phyloP scores from a whole-genome alignment of 2,888 invertebrate species.

The Lasioglossum pauxillum region DNA sequence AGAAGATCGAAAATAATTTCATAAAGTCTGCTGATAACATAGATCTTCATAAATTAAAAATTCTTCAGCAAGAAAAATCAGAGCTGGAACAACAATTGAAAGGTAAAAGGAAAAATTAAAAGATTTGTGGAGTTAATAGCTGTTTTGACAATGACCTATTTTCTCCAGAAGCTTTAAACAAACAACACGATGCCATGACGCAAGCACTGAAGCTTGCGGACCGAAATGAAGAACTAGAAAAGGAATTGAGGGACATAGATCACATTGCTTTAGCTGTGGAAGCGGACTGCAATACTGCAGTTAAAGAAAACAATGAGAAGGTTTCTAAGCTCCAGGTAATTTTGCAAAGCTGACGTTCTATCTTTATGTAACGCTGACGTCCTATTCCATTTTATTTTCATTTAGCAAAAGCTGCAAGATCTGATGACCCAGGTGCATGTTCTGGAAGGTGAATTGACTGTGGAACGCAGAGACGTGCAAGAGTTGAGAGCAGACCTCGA shows the following conservation, averaged over 20 bases:
- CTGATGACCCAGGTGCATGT: conserved; percentile 84
- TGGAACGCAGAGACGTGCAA: conserved; percentile 84
- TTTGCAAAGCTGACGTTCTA: background rate
- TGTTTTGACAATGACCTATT: background rate
- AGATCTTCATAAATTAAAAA: conserved; percentile 85
- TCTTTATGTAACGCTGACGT: background rate
- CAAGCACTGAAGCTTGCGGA: conserved; percentile 91
- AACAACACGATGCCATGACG: conserved; percentile 93
- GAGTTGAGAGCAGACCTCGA: conserved; percentile 85
- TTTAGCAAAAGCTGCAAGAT: conserved; percentile 85
- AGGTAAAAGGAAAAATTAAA: conserved; percentile 77
- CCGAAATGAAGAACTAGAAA: conserved; percentile 89
- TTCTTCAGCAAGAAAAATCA: conserved; percentile 87
- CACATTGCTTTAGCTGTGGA: conserved; percentile 91
- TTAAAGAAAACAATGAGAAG: conserved; percentile 87
- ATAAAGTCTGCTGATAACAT: conserved; percentile 51
- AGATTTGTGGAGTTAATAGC: background rate
- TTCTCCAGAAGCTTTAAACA: conserved; percentile 86
- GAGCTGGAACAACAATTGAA: conserved; percentile 86
- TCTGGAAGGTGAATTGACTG: conserved; percentile 85
- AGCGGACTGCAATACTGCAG: conserved; percentile 90
- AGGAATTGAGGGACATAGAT: conserved; percentile 90
- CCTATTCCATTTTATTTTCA: conserved; percentile 12
- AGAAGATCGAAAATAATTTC: conserved; percentile 85
- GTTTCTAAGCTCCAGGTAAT: conserved; percentile 83